A percentile compares a stretch with the other conserved stretches of the same genome.
These are phyloP conservation scores for Catostylus mosaicus DNA, from an alignment of 30 jellyfish, hydroid and myxozoan genomes.

Conservation along the genomic window DNA sequence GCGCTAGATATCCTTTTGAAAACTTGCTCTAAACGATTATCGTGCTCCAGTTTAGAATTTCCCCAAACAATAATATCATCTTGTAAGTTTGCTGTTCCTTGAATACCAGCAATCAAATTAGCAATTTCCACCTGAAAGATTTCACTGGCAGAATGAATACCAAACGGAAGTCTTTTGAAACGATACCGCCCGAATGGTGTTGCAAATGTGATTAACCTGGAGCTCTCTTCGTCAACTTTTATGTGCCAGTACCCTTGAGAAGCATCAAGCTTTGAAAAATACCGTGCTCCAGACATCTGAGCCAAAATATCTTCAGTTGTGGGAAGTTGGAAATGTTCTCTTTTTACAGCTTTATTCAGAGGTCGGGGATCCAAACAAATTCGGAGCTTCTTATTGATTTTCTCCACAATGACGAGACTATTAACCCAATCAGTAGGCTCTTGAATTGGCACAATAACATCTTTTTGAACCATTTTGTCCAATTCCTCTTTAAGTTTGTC, in stretches of 20 bases:
- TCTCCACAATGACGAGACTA: conserved; percentile 61
- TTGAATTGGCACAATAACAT: conserved; percentile 50
- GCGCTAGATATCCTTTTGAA: conserved; percentile 18
- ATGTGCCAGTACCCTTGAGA: conserved; percentile 63
- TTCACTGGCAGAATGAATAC: conserved; percentile 76
- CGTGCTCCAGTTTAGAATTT: conserved; percentile 23
- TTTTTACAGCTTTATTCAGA: conserved; percentile 72
- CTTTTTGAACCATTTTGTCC: conserved; percentile 43
- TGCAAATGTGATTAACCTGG: conserved; percentile 61
- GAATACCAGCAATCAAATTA: conserved; percentile 45
- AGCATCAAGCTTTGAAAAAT: conserved; percentile 80
- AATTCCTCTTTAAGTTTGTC: conserved; percentile 71
- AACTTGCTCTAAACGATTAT: background rate
- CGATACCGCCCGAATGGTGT: conserved; percentile 81
- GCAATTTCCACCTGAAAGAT: conserved; percentile 52
- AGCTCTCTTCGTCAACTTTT: conserved; percentile 57
- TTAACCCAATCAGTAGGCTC: conserved; percentile 87
- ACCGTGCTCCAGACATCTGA: conserved; percentile 77
- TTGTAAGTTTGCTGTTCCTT: conserved; percentile 51
- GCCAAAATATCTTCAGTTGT: conserved; percentile 72
- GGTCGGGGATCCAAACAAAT: conserved; percentile 83
- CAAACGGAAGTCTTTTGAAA: conserved; percentile 72
- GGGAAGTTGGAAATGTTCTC: conserved; percentile 77
- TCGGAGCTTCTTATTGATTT: conserved; percentile 80
- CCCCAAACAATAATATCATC: conserved; percentile 66